Percentiles rank a stretch among this genome's conserved stretches.
phyloP scores from a whole-genome alignment of 2,888 invertebrate genomes.

The Alentia gelatinosa region DNA sequence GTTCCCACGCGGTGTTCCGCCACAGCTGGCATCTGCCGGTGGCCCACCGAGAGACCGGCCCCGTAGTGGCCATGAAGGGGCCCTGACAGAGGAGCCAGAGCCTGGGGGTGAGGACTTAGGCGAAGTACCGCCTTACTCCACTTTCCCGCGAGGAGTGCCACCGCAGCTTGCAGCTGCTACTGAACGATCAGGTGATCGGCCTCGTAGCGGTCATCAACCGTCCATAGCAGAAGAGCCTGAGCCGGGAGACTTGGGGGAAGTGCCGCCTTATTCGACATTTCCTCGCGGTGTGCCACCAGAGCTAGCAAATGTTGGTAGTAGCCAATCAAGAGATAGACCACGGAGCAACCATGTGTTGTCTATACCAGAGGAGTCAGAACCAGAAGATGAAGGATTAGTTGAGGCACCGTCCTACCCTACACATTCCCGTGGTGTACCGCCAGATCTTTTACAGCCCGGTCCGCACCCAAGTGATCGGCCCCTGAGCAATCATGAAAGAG shows the following conservation, averaged over 20 bases:
- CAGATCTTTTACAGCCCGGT: neutral
- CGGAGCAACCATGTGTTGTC: too few relatives aligned
- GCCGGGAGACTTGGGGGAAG: neutral
- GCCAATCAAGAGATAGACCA: neutral
- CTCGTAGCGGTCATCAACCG: neutral
- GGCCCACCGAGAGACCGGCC: too few relatives aligned
- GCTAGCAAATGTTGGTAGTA: neutral
- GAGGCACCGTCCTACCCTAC: neutral
- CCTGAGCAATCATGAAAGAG: too few relatives aligned
- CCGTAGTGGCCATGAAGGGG: too few relatives aligned
- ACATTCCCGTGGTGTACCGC: neutral
- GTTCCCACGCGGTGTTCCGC: neutral
- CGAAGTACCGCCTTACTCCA: neutral
- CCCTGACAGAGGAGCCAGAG: neutral
- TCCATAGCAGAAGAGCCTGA: neutral
- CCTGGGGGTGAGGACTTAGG: neutral
- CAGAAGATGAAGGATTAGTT: neutral
- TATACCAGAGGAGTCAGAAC: neutral
- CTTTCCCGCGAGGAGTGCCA: neutral
- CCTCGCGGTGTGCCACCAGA: neutral
- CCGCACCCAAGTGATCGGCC: too few relatives aligned
- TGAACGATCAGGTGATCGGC: neutral
- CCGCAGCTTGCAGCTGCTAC: neutral
- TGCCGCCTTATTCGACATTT: too few relatives aligned
- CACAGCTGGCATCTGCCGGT: neutral